Conservation (phyloP, 2,888 invertebrate species). For the Empis stercorea region DNA sequence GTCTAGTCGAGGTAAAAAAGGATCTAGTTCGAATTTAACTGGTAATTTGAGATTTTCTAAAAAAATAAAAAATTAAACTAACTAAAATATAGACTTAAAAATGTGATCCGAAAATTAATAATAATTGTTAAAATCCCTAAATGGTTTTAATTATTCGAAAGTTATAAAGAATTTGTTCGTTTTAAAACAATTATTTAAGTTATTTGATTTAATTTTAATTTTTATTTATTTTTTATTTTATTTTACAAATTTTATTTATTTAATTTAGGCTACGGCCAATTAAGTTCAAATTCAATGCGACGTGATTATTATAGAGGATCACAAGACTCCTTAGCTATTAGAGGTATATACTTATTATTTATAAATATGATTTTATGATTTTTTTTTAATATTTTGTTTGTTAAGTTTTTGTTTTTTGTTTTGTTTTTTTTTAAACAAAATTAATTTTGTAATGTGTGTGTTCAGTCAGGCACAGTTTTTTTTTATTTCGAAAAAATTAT, state of each 20-base stretch:
- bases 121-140: too few relatives aligned
- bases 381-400: constrained; percentile 12
- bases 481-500: too few relatives aligned
- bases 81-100: too few relatives aligned
- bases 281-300: constrained; percentile 56
- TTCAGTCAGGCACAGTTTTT: too few relatives aligned
- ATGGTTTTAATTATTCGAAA: too few relatives aligned
- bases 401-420: constrained; percentile 6
- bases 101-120: too few relatives aligned
- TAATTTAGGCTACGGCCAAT: constrained; percentile 29
- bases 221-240: constrained; percentile 6
- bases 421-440: constrained; percentile 13
- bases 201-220: constrained; percentile 2
- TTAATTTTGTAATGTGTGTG: too few relatives aligned
- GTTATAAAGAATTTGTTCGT: not conserved
- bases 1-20: constrained; percentile 62
- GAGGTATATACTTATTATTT: constrained; percentile 44
- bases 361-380: constrained; percentile 7
- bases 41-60: constrained; percentile 41
- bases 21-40: constrained; percentile 69
- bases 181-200: not conserved
- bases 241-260: constrained; percentile 14
- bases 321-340: constrained; percentile 73
- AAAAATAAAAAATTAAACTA: too few relatives aligned
- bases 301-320: constrained; percentile 86